Evolutionary conservation across 2,113 vertebrate genomes (phyloP).

Genomic region (Pachypanchax playfairii): DNA sequence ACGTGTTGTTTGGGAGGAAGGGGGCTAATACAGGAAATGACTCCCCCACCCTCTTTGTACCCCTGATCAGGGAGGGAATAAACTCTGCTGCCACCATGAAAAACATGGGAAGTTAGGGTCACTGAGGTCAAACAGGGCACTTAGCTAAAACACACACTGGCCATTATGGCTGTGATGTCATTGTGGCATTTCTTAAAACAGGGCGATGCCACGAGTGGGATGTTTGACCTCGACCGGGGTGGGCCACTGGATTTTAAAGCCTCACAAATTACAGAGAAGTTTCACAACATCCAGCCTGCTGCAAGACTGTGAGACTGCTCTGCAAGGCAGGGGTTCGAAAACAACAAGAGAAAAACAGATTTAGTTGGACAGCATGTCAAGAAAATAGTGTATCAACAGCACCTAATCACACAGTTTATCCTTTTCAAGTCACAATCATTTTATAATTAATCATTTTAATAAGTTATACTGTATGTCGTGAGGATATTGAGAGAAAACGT

Average conservation of each 20-base stretch:
- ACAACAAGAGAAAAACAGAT: background rate
- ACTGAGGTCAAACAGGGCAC: conserved; percentile 42
- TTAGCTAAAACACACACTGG: conserved; percentile 44
- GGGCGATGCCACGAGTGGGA: conserved; percentile 20
- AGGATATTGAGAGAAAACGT: background rate
- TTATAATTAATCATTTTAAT: too few relatives aligned
- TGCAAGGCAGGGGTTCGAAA: background rate
- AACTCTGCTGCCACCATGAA: conserved; percentile 40
- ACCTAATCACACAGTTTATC: background rate
- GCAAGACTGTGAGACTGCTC: background rate
- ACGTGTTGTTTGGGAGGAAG: conserved; percentile 59
- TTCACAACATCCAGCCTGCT: conserved; percentile 10
- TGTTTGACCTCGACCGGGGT: conserved; percentile 28
- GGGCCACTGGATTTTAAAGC: conserved; percentile 41
- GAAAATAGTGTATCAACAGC: background rate
- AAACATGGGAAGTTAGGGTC: conserved; percentile 51
- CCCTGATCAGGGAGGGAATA: conserved; percentile 14
- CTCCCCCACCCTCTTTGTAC: conserved; percentile 11
- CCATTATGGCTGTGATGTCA: conserved; percentile 33
- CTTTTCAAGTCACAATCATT: conserved; percentile 1
- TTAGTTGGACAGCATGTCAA: conserved; percentile 6
- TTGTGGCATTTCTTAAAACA: background rate
- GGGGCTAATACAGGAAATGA: conserved; percentile 69
- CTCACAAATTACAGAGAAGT: conserved; percentile 21
- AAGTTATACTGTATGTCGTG: too few relatives aligned